Evolutionary conservation across 2,797 vertebrate genomes (phyloP), one percentile per base, ranked within the genome.

Genomic region (Psittacula derbiana): DNA sequence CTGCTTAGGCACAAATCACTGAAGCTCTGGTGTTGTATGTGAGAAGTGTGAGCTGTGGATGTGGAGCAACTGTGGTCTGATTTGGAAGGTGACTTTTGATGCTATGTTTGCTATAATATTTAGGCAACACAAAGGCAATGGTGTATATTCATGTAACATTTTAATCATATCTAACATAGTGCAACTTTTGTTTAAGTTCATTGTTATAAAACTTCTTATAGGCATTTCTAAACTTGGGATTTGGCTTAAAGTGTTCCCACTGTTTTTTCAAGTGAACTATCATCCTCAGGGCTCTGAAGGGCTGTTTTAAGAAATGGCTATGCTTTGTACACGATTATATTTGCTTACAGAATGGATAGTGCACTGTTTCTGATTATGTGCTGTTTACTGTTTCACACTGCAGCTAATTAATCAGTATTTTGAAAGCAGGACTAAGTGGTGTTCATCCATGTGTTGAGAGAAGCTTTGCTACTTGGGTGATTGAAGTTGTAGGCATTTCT

Each of bases 391-490:
- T 89, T 94, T 87, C 52, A 76, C 40, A 88, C 44, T 90, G 73
- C 33, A 86, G 44, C 57, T 73, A 93, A 88, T 79, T 80, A 87
- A 66, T 47, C 43, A 58, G 33, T 36, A 65, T 90, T 95, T 92
- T 36, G 57, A 92, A 95, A 95, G 67, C 40, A 90, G 83, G 96
- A 93, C 83, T 79, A 82, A 83, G 80, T 27, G 53, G 50, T 86
- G 38, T 41, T 86, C 33, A 19, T 78, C 53, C 12, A 7, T 72
- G 40, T 87, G 83, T 96, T 96, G 81, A 46, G 58, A 82, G 71
- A 49, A n/a, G 27, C 85, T 90, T 89, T 38, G 28, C 72, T 91
- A 4, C 15, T 80, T 71, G 25, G 83, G 79, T 76, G 95, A 36
- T 17, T 78, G 84, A 82, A 78, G 52, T 76, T 91, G 75, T 90